Percentiles rank a stretch among this genome's conserved stretches.
phyloP scores from a whole-genome alignment of 1,140 invertebrate species.

The Hormaphis cornu region DNA sequence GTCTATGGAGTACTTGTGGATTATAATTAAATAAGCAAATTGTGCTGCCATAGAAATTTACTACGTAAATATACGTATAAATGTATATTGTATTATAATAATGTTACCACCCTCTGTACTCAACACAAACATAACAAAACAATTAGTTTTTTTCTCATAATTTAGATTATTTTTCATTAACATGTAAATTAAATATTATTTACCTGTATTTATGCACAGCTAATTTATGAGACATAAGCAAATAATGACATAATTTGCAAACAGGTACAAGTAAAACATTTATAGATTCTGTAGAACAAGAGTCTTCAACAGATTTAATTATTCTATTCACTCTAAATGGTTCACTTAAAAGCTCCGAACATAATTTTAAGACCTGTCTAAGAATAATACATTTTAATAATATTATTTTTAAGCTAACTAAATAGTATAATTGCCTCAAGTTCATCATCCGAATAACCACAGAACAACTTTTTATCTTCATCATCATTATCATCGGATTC shows the following conservation, averaged over 20 bases:
- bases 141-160: too few relatives aligned
- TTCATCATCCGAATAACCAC: conserved; percentile 5
- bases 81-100: too few relatives aligned
- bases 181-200: conserved; percentile 11
- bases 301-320: conserved; percentile 46
- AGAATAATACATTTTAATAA: neutral
- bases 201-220: conserved; percentile 64
- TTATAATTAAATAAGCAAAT: too few relatives aligned
- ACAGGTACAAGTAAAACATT: conserved; percentile 48
- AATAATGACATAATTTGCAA: conserved; percentile 66
- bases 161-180: neutral
- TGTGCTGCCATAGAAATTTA: too few relatives aligned
- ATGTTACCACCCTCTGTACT: too few relatives aligned
- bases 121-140: too few relatives aligned
- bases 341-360: conserved; percentile 56
- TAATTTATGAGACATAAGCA: conserved; percentile 62
- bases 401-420: neutral
- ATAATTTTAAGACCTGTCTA: conserved; percentile 44
- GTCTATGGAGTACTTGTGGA: too few relatives aligned
- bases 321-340: conserved; percentile 54
- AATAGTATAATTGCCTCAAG: conserved; percentile 18
- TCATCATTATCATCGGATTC: conserved; percentile 7
- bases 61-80: too few relatives aligned
- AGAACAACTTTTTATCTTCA: conserved; percentile 12
- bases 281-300: conserved; percentile 7